phyloP scores from a whole-genome alignment of 2,888 invertebrate species.

The Zootermopsis nevadensis region DNA sequence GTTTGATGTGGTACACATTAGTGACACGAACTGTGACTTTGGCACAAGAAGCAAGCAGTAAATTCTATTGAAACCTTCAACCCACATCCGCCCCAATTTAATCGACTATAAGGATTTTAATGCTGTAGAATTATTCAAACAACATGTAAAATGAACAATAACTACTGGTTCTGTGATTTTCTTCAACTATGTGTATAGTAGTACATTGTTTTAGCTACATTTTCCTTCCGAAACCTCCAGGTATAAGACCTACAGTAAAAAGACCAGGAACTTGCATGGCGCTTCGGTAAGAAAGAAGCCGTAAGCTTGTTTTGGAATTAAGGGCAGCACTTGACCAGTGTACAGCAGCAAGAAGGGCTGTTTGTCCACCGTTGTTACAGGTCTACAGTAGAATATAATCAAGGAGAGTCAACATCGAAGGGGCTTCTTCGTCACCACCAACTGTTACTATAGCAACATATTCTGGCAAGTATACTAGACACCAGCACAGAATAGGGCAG shows the following conservation, averaged over 20 bases:
- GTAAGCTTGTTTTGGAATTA: constrained; percentile 22
- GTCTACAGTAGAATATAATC: constrained; percentile 40
- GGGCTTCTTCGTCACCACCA: constrained; percentile 42
- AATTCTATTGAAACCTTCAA: too few species aligned
- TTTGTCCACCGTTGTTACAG: constrained; percentile 38
- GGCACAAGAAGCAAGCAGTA: too few species aligned
- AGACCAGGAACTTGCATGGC: not conserved
- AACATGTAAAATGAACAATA: too few species aligned
- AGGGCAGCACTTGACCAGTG: constrained; percentile 13
- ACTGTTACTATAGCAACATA: constrained; percentile 40
- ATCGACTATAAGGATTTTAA: too few species aligned
- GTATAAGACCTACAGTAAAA: not conserved
- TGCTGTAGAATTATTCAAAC: too few species aligned
- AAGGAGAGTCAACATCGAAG: constrained; percentile 42
- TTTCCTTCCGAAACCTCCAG: too few species aligned
- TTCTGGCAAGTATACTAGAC: not conserved
- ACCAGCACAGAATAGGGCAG: not conserved
- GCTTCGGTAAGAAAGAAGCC: not conserved
- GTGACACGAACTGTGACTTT: too few species aligned
- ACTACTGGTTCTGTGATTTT: too few species aligned
- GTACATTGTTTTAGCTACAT: too few species aligned
- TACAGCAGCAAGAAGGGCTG: not conserved
- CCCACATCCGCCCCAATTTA: too few species aligned
- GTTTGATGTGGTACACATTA: too few species aligned
- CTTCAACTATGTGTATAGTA: too few species aligned